Percentiles rank a stretch among this genome's conserved stretches.
phyloP scores from a whole-genome alignment of 2,113 vertebrate genomes.

The Eclectus roratus region DNA sequence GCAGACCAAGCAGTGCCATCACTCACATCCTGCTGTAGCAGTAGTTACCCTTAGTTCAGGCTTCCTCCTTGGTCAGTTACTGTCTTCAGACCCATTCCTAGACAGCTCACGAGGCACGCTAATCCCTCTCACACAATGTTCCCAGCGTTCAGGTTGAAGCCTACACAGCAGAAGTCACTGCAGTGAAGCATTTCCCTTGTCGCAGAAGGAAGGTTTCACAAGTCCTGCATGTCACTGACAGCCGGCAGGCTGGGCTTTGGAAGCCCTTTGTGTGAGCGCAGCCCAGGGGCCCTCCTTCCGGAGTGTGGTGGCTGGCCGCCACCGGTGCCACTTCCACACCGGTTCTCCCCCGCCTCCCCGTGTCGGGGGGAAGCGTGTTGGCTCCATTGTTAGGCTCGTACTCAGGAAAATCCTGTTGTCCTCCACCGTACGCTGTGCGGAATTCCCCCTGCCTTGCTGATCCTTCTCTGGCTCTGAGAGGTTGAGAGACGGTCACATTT shows the following conservation, averaged over 20 bases:
- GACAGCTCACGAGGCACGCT: rapidly evolving
- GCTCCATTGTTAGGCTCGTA: background rate
- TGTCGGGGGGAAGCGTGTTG: background rate
- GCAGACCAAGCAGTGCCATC: background rate
- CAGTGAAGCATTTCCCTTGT: background rate
- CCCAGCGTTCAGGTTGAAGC: background rate
- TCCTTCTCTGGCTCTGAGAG: constrained; percentile 1
- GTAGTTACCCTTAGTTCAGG: background rate
- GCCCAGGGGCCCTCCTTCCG: background rate
- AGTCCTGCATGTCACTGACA: rapidly evolving
- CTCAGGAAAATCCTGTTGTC: constrained; percentile 56
- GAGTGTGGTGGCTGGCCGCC: background rate
- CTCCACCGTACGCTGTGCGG: background rate
- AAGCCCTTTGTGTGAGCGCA: background rate
- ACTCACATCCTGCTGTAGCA: background rate
- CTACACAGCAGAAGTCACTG: background rate
- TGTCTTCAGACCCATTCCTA: background rate
- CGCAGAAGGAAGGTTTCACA: background rate
- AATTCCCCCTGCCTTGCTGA: constrained; percentile 17
- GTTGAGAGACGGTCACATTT: background rate
- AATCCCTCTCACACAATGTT: background rate
- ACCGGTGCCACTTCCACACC: background rate
- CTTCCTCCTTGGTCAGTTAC: background rate
- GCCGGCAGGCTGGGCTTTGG: background rate
- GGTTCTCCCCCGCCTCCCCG: rapidly evolving